Evolutionary conservation across 2,888 invertebrate species (phyloP).

Genomic region (Trichopoda pennipes): DNA sequence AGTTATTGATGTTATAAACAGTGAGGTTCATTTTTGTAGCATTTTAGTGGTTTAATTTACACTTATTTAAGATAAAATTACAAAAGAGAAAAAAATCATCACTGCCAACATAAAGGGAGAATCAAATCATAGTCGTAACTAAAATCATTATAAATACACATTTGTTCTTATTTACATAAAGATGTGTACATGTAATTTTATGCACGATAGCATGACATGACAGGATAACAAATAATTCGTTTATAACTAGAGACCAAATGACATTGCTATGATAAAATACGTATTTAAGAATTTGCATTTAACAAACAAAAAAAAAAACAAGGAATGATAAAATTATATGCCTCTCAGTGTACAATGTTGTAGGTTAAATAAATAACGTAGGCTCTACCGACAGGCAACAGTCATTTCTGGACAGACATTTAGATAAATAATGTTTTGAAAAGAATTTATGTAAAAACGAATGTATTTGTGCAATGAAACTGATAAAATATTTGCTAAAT

Average conservation of each 20-base stretch:
- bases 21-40: background rate
- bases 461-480: constrained; percentile 52
- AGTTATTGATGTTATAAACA: too few relatives aligned
- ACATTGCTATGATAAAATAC: constrained; percentile 36
- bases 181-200: background rate
- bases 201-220: constrained; percentile 3
- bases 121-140: constrained; percentile 32
- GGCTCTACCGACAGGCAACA: background rate
- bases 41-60: background rate
- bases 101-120: constrained; percentile 11
- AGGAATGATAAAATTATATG: too few relatives aligned
- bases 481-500: constrained; percentile 67
- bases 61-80: constrained; percentile 33
- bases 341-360: background rate
- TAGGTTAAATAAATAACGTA: constrained; percentile 44
- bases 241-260: constrained; percentile 27
- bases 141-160: background rate
- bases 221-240: constrained; percentile 34
- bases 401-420: background rate
- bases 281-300: constrained; percentile 2
- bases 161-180: background rate
- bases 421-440: constrained; percentile 38
- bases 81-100: constrained; percentile 40
- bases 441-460: constrained; percentile 2
- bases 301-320: too few relatives aligned